Percentiles rank a stretch among this genome's conserved stretches.
These are phyloP conservation scores for Drosophila meridiana DNA, from an alignment of 2,888 invertebrate species.

Conservation along the genomic window DNA sequence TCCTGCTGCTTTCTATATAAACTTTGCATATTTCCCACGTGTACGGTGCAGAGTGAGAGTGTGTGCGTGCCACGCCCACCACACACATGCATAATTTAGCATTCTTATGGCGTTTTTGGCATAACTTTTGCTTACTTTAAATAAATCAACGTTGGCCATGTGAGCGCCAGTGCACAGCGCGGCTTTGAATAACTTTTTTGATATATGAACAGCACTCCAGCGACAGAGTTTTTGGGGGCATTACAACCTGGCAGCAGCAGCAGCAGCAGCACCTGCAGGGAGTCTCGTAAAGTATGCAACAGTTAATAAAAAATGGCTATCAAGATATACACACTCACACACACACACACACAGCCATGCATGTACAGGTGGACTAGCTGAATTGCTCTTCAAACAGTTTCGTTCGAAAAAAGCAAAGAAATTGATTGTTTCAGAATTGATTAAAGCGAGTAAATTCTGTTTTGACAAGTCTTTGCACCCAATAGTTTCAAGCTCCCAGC, in stretches of 20 bases:
- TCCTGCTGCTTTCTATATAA: constrained; percentile 29
- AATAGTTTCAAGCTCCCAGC: background rate
- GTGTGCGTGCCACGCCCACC: constrained; percentile 20
- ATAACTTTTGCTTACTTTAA: constrained; percentile 78
- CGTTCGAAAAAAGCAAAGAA: constrained; percentile 3
- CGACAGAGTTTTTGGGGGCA: constrained; percentile 37
- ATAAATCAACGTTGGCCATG: constrained; percentile 68
- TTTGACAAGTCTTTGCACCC: background rate
- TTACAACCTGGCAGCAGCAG: constrained; percentile 12
- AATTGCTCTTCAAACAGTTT: constrained; percentile 10
- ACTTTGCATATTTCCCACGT: constrained; percentile 72
- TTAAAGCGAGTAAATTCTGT: background rate
- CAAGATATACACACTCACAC: constrained; percentile 18
- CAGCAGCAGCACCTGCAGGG: constrained; percentile 25
- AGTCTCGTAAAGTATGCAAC: constrained; percentile 67
- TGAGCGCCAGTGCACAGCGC: constrained; percentile 41
- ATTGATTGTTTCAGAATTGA: constrained; percentile 28
- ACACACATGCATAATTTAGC: constrained; percentile 67
- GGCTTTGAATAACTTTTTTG: constrained; percentile 63
- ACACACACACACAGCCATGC: background rate
- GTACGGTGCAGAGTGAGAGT: constrained; percentile 4
- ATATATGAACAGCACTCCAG: constrained; percentile 59
- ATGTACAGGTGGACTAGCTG: background rate
- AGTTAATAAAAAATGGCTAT: constrained; percentile 59
- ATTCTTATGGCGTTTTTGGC: constrained; percentile 68